Percentiles rank a stretch among this genome's conserved stretches.
phyloP scores from a whole-genome alignment of 1,140 invertebrate genomes.

The Pogonus chalceus region DNA sequence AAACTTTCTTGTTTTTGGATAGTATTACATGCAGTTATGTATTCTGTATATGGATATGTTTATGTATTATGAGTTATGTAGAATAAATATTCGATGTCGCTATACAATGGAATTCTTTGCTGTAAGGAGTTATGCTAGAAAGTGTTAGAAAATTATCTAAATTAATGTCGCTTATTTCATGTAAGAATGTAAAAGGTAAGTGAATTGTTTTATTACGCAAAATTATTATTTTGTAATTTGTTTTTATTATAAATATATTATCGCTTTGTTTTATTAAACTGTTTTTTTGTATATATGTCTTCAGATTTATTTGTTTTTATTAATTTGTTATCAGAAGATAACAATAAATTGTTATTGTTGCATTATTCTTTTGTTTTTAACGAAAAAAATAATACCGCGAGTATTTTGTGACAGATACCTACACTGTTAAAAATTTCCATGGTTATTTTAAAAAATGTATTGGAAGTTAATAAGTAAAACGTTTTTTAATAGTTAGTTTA shows the following conservation, averaged over 20 bases:
- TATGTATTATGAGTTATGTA: too few species aligned
- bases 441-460: neutral
- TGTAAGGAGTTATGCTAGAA: neutral
- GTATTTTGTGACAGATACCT: neutral
- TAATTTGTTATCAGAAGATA: too few species aligned
- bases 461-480: too few species aligned
- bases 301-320: neutral
- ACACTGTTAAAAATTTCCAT: neutral
- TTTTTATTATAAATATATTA: neutral
- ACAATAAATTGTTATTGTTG: neutral
- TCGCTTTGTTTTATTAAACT: neutral
- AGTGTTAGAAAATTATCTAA: neutral
- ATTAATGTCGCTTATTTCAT: too few species aligned
- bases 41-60: too few species aligned
- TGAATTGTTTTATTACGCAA: neutral
- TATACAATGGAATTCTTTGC: neutral
- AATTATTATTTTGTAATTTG: neutral
- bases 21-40: too few species aligned
- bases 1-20: too few species aligned
- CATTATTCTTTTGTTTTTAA: neutral
- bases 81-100: too few species aligned
- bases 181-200: too few species aligned
- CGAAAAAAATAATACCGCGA: neutral
- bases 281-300: neutral
- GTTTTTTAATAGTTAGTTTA: too few species aligned